These are phyloP conservation scores for Bellardia bayeri DNA, from an alignment of 2,888 invertebrate genomes.

Conservation along the genomic window DNA sequence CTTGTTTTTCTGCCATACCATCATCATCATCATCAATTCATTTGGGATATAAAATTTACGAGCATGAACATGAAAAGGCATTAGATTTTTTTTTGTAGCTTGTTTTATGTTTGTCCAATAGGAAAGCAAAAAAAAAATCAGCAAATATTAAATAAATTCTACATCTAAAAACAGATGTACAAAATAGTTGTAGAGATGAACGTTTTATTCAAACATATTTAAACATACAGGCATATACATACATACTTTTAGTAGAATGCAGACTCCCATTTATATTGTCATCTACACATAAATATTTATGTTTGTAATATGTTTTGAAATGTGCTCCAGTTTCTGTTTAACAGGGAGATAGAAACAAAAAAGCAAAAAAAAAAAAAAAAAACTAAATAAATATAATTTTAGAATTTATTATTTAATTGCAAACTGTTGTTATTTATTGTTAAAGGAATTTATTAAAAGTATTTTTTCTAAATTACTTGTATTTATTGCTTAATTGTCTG, in stretches of 20 bases:
- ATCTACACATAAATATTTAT: not conserved
- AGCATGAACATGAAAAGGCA: constrained; percentile 48
- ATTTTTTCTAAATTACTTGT: no score
- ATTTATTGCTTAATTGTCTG: no score
- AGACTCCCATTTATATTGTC: constrained; percentile 1
- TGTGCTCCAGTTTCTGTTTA: constrained; percentile 1
- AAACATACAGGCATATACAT: not conserved
- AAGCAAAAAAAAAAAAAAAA: not conserved
- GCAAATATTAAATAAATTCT: constrained; percentile 14
- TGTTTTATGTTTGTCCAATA: constrained; percentile 1
- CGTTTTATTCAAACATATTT: not conserved
- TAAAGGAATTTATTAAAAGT: not conserved
- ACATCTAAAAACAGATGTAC: not conserved
- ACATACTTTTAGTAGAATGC: not conserved
- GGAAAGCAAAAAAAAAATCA: not conserved
- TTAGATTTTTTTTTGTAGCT: constrained; percentile 15
- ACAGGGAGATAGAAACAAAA: no score
- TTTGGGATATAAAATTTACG: constrained; percentile 65
- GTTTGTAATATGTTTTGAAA: not conserved
- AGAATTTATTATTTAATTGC: constrained; percentile 11
- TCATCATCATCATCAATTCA: constrained; percentile 51
- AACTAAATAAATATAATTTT: constrained; percentile 10
- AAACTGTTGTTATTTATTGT: constrained; percentile 14
- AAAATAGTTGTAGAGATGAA: not conserved
- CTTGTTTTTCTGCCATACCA: not conserved